These are phyloP conservation scores for Leptobrachium ailaonicum DNA, from an alignment of 2,113 vertebrate species.

Conservation along the genomic window DNA sequence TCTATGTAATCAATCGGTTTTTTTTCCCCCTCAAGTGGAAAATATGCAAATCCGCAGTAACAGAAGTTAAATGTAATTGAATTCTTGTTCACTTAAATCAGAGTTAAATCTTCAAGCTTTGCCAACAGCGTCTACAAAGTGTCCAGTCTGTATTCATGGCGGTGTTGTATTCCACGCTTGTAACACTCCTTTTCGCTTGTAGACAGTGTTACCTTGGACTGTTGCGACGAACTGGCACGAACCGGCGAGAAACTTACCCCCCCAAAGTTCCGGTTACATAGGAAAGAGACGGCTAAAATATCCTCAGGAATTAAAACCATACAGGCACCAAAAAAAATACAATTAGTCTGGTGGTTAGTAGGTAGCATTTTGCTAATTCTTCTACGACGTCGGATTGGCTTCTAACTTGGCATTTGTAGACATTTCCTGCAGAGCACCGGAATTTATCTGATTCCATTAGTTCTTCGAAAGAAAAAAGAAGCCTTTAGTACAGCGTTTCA, in stretches of 20 bases:
- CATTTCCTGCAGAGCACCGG: slow-evolving; percentile 59
- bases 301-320: slow-evolving; percentile 60
- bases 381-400: slow-evolving; percentile 33
- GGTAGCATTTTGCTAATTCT: slow-evolving; percentile 43
- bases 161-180: slow-evolving; percentile 4
- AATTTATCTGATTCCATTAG: slow-evolving; percentile 51
- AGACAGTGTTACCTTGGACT: slow-evolving; percentile 38
- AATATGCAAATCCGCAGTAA: neutral
- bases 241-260: slow-evolving; percentile 51
- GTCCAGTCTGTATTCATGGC: neutral
- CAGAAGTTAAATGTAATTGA: slow-evolving; percentile 11
- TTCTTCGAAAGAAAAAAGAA: slow-evolving; percentile 56
- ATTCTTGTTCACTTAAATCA: neutral
- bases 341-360: slow-evolving; percentile 47
- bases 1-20: slow-evolving; percentile 2
- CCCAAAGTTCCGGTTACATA: slow-evolving; percentile 48
- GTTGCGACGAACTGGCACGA: slow-evolving; percentile 29
- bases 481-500: slow-evolving; percentile 51
- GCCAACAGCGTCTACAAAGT: neutral
- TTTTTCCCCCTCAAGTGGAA: slow-evolving; percentile 15
- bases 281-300: slow-evolving; percentile 44
- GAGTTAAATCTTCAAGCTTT: slow-evolving; percentile 20
- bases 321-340: slow-evolving; percentile 49
- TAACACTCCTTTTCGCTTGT: slow-evolving; percentile 29
- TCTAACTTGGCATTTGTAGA: slow-evolving; percentile 51